Evolutionary conservation across 2,797 vertebrate genomes (phyloP), one percentile per base, ranked within the genome.

Genomic region (Euphonia xanthogaster): DNA sequence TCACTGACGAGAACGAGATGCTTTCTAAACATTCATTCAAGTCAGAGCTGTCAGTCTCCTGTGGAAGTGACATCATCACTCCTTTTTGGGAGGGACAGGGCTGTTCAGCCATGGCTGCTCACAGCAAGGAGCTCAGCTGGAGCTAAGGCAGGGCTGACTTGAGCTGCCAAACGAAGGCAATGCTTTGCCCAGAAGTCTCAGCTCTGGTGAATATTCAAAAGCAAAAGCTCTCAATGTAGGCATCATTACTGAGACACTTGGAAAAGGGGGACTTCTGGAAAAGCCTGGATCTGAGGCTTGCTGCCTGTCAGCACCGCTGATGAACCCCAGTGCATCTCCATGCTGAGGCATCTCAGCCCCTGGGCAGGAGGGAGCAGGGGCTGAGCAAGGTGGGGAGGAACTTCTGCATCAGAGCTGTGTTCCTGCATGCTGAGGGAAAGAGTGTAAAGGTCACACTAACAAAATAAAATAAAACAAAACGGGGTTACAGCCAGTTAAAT

Each of bases 371-470:
- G 57, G 39, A 71, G 57, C 60, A 21, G 0, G 7, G 47, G 37
- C 12, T 16, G 65, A 50, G 71, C 71, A 47, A 45, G n/a, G 9
- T 2, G 30, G 30, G 45, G 9, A 57, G 39, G 37, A 73, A 5
- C 33, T 47, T 15, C 7, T 19, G 48, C 31, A 37, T 2, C 0
- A 0, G 10, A 39, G 50, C 7, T 50, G 48, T 3, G 22, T 3
- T 45, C 57, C 48, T 54, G n/a, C 42, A 17, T 1, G 7, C 44
- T 14, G 18, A 62, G 30, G 44, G 44, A 28, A 44, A 15, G 0
- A 13, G 40, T 3, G 3, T 2, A 48, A 72, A 44, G 5, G 50
- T 37, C 50, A 58, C 3, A 15, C 23, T 6, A 33, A 39, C 3
- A 39, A 72, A 76, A 75, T 22, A 61, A 89, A 39, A 50, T 4